Conservation (phyloP, 1,140 invertebrate genomes). For the Drosophila trapezifrons region DNA sequence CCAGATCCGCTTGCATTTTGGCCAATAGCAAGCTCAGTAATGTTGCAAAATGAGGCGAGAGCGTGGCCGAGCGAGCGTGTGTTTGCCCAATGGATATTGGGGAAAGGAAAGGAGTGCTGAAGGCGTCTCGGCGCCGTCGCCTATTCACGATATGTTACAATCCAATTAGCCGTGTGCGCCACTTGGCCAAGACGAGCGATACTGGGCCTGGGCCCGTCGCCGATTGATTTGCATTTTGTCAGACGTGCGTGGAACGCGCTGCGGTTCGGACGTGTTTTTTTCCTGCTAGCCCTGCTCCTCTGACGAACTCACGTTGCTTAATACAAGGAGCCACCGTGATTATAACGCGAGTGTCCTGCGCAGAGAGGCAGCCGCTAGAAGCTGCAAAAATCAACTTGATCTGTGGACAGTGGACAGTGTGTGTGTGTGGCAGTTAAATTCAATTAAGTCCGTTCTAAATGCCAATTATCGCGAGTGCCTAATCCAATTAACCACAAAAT, state of each 20-base stretch:
- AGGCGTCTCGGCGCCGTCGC: slow-evolving; percentile 39
- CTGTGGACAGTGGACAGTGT: slow-evolving; percentile 10
- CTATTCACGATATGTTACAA: slow-evolving; percentile 76
- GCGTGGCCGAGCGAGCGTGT: background rate
- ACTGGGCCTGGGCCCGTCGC: slow-evolving; percentile 30
- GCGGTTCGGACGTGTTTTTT: slow-evolving; percentile 78
- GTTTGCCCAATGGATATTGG: slow-evolving; percentile 46
- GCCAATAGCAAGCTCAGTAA: slow-evolving; percentile 60
- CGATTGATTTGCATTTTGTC: slow-evolving; percentile 73
- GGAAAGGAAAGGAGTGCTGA: slow-evolving; percentile 5
- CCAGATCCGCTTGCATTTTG: slow-evolving; percentile 37
- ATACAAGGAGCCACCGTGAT: slow-evolving; percentile 15
- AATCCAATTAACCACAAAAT: slow-evolving; percentile 77
- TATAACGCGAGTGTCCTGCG: slow-evolving; percentile 36
- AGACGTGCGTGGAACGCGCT: slow-evolving; percentile 77
- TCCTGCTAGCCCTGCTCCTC: slow-evolving; percentile 18
- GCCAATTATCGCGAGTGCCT: slow-evolving; percentile 63
- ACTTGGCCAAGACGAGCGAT: slow-evolving; percentile 27
- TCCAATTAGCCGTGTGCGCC: slow-evolving; percentile 75
- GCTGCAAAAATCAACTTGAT: background rate
- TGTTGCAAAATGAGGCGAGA: slow-evolving; percentile 50
- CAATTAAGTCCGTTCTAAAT: slow-evolving; percentile 60
- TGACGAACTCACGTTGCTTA: background rate
- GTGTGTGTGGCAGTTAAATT: slow-evolving; percentile 28
- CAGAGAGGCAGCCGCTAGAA: slow-evolving; percentile 11